Percentiles rank a stretch among this genome's conserved stretches.
Evolutionary conservation across 2,797 vertebrate species (phyloP).

Genomic region (Myiothlypis coronata): DNA sequence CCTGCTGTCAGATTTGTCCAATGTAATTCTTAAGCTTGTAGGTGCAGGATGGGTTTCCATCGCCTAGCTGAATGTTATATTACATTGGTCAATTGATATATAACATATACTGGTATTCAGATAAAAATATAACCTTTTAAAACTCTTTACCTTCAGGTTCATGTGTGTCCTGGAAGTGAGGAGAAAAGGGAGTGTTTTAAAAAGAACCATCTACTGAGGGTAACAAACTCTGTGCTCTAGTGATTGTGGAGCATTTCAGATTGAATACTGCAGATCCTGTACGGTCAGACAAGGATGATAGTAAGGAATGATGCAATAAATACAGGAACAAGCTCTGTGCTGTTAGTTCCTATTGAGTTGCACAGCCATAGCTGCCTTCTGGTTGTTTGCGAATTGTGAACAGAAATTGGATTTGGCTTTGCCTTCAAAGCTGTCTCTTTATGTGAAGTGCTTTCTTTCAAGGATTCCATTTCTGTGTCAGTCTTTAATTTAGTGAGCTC

Average conservation of each 20-base stretch:
- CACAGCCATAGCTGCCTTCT: neutral
- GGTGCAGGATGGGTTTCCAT: neutral
- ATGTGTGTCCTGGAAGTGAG: neutral
- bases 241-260: neutral
- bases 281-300: neutral
- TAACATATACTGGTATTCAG: neutral
- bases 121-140: neutral
- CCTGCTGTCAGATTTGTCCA: neutral
- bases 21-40: accelerated
- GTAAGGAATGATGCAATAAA: neutral
- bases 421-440: slow-evolving; percentile 46
- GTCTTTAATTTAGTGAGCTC: neutral
- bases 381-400: neutral
- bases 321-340: neutral
- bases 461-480: slow-evolving; percentile 25
- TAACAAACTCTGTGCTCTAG: neutral
- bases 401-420: slow-evolving; percentile 32
- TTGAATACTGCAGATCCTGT: neutral
- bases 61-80: neutral
- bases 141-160: neutral
- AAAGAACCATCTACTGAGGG: neutral
- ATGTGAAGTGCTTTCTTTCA: slow-evolving; percentile 37
- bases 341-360: neutral
- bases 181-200: neutral
- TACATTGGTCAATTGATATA: neutral